phyloP scores from a whole-genome alignment of 1,140 invertebrate species.

The Nephila pilipes region DNA sequence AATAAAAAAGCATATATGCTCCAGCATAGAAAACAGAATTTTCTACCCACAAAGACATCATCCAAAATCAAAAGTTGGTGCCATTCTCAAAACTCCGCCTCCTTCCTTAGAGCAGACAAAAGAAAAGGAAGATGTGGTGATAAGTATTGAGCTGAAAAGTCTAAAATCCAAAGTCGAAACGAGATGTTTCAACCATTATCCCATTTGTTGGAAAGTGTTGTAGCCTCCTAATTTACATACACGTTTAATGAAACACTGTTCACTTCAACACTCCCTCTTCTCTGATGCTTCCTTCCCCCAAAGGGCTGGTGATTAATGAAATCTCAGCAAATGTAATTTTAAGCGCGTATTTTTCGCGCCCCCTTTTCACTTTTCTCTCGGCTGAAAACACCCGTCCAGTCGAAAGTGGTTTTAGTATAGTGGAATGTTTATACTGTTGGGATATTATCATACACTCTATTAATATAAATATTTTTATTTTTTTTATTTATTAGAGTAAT shows the following conservation, averaged over 20 bases:
- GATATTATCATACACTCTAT: too few relatives aligned
- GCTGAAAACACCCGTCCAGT: background rate
- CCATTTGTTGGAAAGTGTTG: conserved; percentile 54
- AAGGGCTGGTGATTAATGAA: conserved; percentile 73
- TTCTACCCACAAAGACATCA: background rate
- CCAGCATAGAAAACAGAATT: background rate
- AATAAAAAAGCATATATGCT: too few relatives aligned
- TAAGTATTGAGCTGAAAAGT: conserved; percentile 13
- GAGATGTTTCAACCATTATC: conserved; percentile 63
- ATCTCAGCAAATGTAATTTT: conserved; percentile 73
- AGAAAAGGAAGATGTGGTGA: conserved; percentile 14
- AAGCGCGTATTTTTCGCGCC: conserved; percentile 64
- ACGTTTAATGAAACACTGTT: conserved; percentile 67
- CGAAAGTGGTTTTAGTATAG: background rate
- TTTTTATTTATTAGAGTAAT: too few relatives aligned
- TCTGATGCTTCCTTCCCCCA: conserved; percentile 42
- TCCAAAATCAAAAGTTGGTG: background rate
- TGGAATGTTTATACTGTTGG: too few relatives aligned
- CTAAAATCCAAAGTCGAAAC: conserved; percentile 48
- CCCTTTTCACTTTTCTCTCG: conserved; percentile 59
- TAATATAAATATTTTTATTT: too few relatives aligned
- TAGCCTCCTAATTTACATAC: conserved; percentile 65
- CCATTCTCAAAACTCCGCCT: background rate
- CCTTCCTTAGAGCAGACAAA: background rate
- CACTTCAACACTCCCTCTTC: conserved; percentile 40